phyloP scores from a whole-genome alignment of 2,888 invertebrate genomes.

The Cylloceria caligata region DNA sequence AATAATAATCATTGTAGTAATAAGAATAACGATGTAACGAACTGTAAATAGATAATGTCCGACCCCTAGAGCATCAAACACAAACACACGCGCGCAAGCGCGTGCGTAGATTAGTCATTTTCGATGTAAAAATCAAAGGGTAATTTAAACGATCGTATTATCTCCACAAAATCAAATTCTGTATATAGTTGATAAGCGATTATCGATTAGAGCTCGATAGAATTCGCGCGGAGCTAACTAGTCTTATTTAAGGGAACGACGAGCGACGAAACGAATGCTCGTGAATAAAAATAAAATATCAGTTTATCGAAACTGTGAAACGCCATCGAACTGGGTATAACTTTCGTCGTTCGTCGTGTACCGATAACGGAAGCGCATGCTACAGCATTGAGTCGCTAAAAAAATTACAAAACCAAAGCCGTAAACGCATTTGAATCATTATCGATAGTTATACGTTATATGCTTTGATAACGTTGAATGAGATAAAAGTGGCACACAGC shows the following conservation, averaged over 20 bases:
- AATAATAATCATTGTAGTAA: not conserved
- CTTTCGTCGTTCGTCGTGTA: conserved; percentile 52
- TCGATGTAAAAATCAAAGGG: conserved; percentile 63
- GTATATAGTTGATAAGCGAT: conserved; percentile 73
- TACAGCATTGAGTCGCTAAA: conserved; percentile 30
- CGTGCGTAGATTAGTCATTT: conserved; percentile 53
- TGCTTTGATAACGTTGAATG: conserved; percentile 55
- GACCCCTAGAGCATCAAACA: conserved; percentile 41
- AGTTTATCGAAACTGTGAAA: conserved; percentile 5
- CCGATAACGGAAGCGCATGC: conserved; percentile 34
- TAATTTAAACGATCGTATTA: conserved; percentile 62
- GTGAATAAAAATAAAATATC: conserved; percentile 9
- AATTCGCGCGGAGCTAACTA: conserved; percentile 37
- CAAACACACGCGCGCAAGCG: not conserved
- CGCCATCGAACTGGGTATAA: not conserved
- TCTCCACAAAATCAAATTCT: conserved; percentile 70
- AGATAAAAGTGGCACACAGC: conserved; percentile 53
- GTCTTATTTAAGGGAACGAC: conserved; percentile 28
- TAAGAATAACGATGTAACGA: conserved; percentile 30
- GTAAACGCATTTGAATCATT: conserved; percentile 62
- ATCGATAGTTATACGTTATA: conserved; percentile 45
- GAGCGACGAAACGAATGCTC: conserved; percentile 41
- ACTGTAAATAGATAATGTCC: conserved; percentile 63
- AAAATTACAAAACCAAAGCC: conserved; percentile 43
- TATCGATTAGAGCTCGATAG: conserved; percentile 58